phyloP scores from a whole-genome alignment of 2,797 vertebrate species.

The Rhadinocentrus ornatus region DNA sequence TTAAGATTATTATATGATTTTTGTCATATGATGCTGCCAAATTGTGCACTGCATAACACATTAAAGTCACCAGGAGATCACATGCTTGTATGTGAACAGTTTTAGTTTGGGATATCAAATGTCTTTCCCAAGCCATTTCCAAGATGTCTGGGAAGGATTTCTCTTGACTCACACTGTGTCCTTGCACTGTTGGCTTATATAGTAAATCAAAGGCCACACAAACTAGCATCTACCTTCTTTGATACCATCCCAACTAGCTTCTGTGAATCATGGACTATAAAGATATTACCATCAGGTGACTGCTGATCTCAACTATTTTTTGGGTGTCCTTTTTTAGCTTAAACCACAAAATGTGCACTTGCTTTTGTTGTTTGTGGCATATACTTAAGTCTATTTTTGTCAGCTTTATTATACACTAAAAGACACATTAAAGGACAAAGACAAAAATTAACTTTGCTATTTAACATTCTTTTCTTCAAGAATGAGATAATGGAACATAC shows the following conservation, averaged over 20 bases:
- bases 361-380: too few relatives aligned
- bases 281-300: not conserved
- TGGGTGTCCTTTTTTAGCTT: not conserved
- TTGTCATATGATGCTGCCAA: slow-evolving; percentile 31
- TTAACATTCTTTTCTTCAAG: not conserved
- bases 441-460: not conserved
- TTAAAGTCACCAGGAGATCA: slow-evolving; percentile 47
- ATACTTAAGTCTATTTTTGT: not conserved
- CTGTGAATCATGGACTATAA: rapidly evolving
- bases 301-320: not conserved
- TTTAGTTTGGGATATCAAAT: slow-evolving; percentile 72
- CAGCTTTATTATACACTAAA: not conserved
- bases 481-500: too few relatives aligned
- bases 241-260: not conserved
- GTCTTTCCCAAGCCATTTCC: slow-evolving; percentile 53
- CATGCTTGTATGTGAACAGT: slow-evolving; percentile 52
- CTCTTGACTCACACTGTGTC: slow-evolving; percentile 1
- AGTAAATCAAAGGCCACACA: slow-evolving; percentile 15
- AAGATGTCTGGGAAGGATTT: slow-evolving; percentile 20
- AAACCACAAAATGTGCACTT: not conserved
- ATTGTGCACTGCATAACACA: slow-evolving; percentile 26
- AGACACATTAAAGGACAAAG: not conserved
- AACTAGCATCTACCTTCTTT: not conserved
- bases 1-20: not conserved
- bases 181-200: not conserved